Evolutionary conservation across 2,888 invertebrate genomes (phyloP).

Genomic region (Cylloceria caligata): DNA sequence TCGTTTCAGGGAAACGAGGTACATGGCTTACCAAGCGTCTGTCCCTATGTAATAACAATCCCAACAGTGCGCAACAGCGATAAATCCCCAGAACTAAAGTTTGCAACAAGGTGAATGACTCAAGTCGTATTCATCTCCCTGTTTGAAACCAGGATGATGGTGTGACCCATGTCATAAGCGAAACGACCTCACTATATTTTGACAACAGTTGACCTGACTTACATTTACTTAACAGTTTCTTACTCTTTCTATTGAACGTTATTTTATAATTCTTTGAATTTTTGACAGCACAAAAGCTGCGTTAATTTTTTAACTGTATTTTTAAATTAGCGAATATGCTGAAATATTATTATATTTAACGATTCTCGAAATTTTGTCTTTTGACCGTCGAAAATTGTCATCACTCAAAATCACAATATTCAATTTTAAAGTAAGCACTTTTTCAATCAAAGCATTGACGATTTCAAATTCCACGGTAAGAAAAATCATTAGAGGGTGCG

Average conservation of each 20-base stretch:
- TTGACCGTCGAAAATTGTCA: neutral
- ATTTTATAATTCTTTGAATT: too few relatives aligned
- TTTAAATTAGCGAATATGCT: neutral
- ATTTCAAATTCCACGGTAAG: neutral
- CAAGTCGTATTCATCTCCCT: neutral
- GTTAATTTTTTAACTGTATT: neutral
- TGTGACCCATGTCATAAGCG: neutral
- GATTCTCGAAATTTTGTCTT: neutral
- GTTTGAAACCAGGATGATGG: neutral
- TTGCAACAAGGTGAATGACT: conserved; percentile 20
- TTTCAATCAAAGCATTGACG: neutral
- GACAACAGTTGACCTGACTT: too few relatives aligned
- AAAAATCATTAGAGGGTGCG: neutral
- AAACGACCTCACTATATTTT: neutral
- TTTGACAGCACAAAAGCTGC: too few relatives aligned
- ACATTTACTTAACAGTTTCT: too few relatives aligned
- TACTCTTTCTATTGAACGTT: too few relatives aligned
- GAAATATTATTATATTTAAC: too few relatives aligned
- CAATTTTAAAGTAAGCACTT: neutral
- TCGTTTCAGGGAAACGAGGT: conserved; percentile 39
- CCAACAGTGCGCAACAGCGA: conserved; percentile 43
- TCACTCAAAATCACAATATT: neutral
- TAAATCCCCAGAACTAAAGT: conserved; percentile 58
- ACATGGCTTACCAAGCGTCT: conserved; percentile 42
- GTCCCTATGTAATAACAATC: conserved; percentile 55